These are phyloP conservation scores for Phorcus lineatus DNA, from an alignment of 2,888 invertebrate genomes.

Conservation along the genomic window DNA sequence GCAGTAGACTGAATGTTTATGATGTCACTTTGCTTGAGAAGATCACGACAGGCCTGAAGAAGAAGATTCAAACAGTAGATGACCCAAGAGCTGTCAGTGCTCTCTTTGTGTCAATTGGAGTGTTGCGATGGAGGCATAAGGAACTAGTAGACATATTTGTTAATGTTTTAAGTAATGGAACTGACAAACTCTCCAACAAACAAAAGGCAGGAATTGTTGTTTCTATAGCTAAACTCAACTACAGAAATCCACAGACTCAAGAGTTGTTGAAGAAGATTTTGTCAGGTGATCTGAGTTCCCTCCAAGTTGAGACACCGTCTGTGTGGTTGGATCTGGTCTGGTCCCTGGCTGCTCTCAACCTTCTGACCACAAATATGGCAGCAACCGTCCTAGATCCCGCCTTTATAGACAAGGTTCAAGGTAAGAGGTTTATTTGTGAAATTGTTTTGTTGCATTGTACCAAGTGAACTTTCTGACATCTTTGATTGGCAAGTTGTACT, in stretches of 20 bases:
- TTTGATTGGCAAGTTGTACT: too few relatives aligned
- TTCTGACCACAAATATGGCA: neutral
- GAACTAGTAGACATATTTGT: constrained; percentile 27
- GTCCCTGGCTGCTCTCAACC: constrained; percentile 31
- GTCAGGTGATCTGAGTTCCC: neutral
- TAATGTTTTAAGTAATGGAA: constrained; percentile 14
- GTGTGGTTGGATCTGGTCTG: constrained; percentile 40
- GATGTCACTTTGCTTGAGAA: constrained; percentile 34
- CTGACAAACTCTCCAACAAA: constrained; percentile 6
- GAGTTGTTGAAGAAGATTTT: constrained; percentile 1
- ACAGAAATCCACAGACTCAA: neutral
- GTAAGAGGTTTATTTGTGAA: constrained; percentile 20
- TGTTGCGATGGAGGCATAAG: constrained; percentile 31
- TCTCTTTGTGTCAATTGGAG: constrained; percentile 15
- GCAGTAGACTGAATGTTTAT: constrained; percentile 31
- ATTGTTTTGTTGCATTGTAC: neutral
- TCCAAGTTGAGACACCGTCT: constrained; percentile 19
- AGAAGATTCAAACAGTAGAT: constrained; percentile 14
- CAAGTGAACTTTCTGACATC: neutral
- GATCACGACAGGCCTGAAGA: constrained; percentile 11
- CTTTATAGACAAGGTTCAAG: constrained; percentile 28
- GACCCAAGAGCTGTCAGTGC: too few relatives aligned
- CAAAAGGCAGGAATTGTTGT: constrained; percentile 28
- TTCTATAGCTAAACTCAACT: constrained; percentile 33
- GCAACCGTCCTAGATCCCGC: constrained; percentile 33